Evolutionary conservation across 2,797 vertebrate genomes (phyloP).

Genomic region (Myotis findleyi): DNA sequence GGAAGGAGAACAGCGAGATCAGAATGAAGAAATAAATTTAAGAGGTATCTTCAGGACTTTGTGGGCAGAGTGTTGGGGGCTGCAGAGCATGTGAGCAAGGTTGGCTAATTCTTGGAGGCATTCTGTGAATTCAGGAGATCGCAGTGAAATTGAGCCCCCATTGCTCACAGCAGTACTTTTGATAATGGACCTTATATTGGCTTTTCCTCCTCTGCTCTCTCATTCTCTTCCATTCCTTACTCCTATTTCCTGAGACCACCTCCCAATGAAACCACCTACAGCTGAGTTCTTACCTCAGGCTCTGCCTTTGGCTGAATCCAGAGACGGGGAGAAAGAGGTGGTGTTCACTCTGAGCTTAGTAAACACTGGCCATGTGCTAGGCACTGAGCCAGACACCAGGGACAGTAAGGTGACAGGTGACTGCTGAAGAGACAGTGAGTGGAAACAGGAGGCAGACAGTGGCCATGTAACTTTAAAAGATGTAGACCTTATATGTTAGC

Average conservation of each 20-base stretch:
- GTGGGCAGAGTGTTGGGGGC: background rate
- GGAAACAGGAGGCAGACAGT: too few relatives aligned
- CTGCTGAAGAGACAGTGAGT: background rate
- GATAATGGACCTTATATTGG: background rate
- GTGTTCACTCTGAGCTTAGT: background rate
- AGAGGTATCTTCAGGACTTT: background rate
- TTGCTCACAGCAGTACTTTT: background rate
- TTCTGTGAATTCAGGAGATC: background rate
- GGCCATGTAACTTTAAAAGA: background rate
- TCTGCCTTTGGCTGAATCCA: constrained; percentile 13
- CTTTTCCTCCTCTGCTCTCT: background rate
- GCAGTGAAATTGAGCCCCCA: background rate
- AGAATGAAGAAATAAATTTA: background rate
- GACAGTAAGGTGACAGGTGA: background rate
- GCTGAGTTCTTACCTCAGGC: background rate
- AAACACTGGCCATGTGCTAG: background rate
- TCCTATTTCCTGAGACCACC: background rate
- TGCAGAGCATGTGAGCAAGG: background rate
- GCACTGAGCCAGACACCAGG: background rate
- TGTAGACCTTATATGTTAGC: background rate
- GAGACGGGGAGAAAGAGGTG: background rate
- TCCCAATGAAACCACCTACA: background rate
- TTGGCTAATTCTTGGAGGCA: background rate
- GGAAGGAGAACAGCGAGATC: background rate
- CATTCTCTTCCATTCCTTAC: background rate